phyloP scores from a whole-genome alignment of 2,113 vertebrate species.

The Dascyllus trimaculatus region DNA sequence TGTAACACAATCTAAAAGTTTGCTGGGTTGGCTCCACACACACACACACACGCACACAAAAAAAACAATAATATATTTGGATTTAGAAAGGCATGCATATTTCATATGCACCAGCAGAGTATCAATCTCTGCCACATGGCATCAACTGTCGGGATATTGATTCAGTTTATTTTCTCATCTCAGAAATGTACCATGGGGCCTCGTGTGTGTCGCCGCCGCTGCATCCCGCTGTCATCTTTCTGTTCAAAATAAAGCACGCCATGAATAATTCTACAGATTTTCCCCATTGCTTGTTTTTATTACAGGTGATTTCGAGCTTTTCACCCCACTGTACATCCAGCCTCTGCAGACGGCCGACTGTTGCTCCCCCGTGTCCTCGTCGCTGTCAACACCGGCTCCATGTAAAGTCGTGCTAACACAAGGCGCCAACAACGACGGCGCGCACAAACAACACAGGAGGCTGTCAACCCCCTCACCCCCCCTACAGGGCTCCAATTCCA shows the following conservation, averaged over 20 bases:
- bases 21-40: constrained; percentile 25
- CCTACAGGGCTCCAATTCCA: constrained; percentile 18
- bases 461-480: constrained; percentile 8
- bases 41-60: not conserved
- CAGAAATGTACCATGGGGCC: constrained; percentile 38
- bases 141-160: constrained; percentile 59
- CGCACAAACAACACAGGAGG: not conserved
- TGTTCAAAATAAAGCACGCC: constrained; percentile 1
- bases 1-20: constrained; percentile 46
- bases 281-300: constrained; percentile 38
- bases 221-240: constrained; percentile 25
- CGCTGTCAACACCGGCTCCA: constrained; percentile 38
- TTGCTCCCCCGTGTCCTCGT: constrained; percentile 11
- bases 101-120: constrained; percentile 65
- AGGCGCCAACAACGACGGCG: constrained; percentile 11
- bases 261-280: constrained; percentile 59
- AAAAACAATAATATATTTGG: constrained; percentile 43
- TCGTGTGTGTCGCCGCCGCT: constrained; percentile 4
- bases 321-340: constrained; percentile 10
- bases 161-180: constrained; percentile 68
- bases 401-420: constrained; percentile 42
- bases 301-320: not conserved
- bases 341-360: constrained; percentile 3
- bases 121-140: constrained; percentile 64
- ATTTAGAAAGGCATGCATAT: constrained; percentile 74